Conservation (phyloP, 2,797 vertebrate species). For the Mallotus villosus region DNA sequence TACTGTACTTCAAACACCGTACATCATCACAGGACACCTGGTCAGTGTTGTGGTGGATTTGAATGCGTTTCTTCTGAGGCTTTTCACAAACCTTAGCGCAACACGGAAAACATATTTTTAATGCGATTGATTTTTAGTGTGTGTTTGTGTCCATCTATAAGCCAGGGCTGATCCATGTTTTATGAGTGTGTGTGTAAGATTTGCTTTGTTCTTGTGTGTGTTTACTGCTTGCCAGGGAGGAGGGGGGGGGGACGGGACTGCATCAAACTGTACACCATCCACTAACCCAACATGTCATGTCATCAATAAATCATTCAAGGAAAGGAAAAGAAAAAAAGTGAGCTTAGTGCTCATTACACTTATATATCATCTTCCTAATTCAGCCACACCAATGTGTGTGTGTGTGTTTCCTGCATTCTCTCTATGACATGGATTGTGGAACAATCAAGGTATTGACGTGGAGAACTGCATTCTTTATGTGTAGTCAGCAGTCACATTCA, state of each 20-base stretch:
- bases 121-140: not conserved
- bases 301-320: not conserved
- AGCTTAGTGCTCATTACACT: not conserved
- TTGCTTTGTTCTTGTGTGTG: slow-evolving; percentile 8
- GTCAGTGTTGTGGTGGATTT: not conserved
- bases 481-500: not conserved
- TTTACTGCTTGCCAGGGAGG: not conserved
- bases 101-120: no score
- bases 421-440: not conserved
- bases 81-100: no score
- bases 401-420: not conserved
- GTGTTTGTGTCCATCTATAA: slow-evolving; percentile 2
- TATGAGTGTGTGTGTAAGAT: not conserved
- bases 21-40: no score
- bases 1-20: no score
- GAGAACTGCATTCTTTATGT: not conserved
- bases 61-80: not conserved
- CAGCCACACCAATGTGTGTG: slow-evolving; percentile 13
- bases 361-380: not conserved
- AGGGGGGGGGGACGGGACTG: not conserved
- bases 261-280: slow-evolving; percentile 14
- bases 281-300: not conserved
- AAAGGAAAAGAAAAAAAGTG: no score
- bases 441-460: not conserved
- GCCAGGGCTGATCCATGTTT: slow-evolving; percentile 28